Base-by-base conservation (phyloP, 2,888 invertebrate species). In the Acholoe squamosa region DNA sequence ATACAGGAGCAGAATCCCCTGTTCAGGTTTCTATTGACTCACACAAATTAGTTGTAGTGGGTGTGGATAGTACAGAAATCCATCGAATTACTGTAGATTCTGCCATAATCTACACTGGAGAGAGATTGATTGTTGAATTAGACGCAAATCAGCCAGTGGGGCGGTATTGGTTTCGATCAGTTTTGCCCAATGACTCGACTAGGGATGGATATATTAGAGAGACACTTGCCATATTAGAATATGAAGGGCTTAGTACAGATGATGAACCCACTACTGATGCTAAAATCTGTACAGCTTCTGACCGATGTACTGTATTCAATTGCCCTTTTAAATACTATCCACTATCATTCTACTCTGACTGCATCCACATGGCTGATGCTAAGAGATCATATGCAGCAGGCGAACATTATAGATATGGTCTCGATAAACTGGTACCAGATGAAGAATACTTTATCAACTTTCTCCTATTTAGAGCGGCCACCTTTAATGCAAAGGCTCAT, bases 21-120 rank as follows among this genome's bases (percentile, higher is more conserved):
- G 0, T 71, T 7, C 28, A 71, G 25, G 84, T 92, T 14, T 91
- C 89, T 33, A 84, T 92, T 16, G 91, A 92, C 86, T 34, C 52
- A 22, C 92, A 92, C 61, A 25, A 31, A 22, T n/a, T 92, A 61
- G 89, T 51, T 16, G 43, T 92, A 12, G 90, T 92, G n/a, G 91
- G 90, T 34, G 16, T 61, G 16, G 92, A 92, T 67, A 91, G 91
- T 25, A 22, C 28, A 7, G 90, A 91, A 10, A 52, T 92, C 0
- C 61, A 89, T 14, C 91, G 91, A 22, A 54, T 91, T 0, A 28
- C 22, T 0, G 90, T 92, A 0, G 91, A 92, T 52, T 91, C 90
- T 0, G 31, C 91, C 0, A 84, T 92, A 10, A 31, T 92, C 22
- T 84, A 43, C 61, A 43, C 86, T 25, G 91, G 91, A 28, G 92